Base-by-base conservation (phyloP, 2,113 vertebrate species). In the Morone chrysops region DNA sequence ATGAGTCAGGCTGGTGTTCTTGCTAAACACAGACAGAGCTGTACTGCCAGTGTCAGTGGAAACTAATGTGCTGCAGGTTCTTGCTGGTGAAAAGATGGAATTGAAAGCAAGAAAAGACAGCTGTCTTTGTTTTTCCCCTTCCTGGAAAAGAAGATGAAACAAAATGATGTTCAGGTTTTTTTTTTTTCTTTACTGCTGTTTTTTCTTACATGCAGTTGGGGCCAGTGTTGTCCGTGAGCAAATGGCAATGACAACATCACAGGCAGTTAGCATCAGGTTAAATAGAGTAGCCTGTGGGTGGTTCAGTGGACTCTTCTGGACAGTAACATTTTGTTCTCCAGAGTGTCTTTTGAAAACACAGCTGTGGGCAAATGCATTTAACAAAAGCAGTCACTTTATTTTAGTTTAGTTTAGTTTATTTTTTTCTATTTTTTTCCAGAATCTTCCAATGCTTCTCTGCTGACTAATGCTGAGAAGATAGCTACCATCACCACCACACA, bases 401-500 rank as follows among this genome's bases (percentile, higher is more conserved):
- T 70, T 20, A 18, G 2, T 51, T 62, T 14, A 9, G 16, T 12
- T 40, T 2, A 53, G 45, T 47, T 47, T 10, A 31, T 31, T 72
- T 36, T 1, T 65, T 12, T 43, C 61, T 22, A 22, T n/a, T 54
- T 20, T 38, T 5, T 63, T 77, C 38, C 90, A 99, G 98, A 99
- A 91, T 97, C 97, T 85, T 98, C 98, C 74, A 99, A 99, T 86
- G 97, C 98, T 87, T 97, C 97, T 81, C 95, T 99, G 94, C 93
- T 99, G 92, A 99, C 98, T 88, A 99, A 98, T 56, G 98, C 98
- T 16, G 98, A 99, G 95, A 99, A 99, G 95, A 99, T 99, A 18
- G 98, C 98, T 80, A 99, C 98, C 89, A 99, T 99, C 92, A 99
- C 98, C 92, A 99, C 97, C 85, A 98, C 98, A 61, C 98, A 99